Base-by-base conservation (phyloP, 2,113 vertebrate species). In the Tyrannus savana region DNA sequence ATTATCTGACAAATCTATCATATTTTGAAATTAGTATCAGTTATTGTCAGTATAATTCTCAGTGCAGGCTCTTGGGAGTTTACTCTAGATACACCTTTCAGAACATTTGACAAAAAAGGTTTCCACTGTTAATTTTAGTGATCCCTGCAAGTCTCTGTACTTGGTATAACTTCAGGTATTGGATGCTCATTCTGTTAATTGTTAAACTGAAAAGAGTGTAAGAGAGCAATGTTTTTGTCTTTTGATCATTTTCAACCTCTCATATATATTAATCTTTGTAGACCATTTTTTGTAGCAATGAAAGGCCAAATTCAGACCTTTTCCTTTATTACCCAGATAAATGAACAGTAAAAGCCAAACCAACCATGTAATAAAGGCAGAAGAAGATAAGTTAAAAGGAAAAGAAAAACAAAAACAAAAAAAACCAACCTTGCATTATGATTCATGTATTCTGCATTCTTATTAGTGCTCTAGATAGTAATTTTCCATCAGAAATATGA, bases 351-450 rank as follows among this genome's bases (percentile, higher is more conserved):
- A 84, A 91, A 59, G 5, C 3, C 19, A 77, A 83, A 69, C 14
- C 33, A 67, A 44, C 6, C 31, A 27, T 44, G 7, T 19, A 56
- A 80, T 30, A 46, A 56, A 52, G 17, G 27, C 10, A 44, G 19
- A 66, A 39, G 33, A 63, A 55, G 14, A 15, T 8, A 71, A 71
- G 24, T 21, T 49, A 7, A 35, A 58, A 50, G 25, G 35, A 37
- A 13, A 27, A 14, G 24, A 66, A 64, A 37, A n/a, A 1, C 5
- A 31, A 53, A 69, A 39, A 0, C 4, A 39, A 41, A 72, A 28
- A 47, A 28, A 47, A 12, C 1, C 6, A 39, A 21, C 8, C 9
- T 39, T 69, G 6, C 7, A 33, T 17, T 80, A n/a, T 1, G 1
- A 31, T 66, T 91, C 12, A 44, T 74, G 28, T 14, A 17, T 35